Conservation (phyloP, 1,140 invertebrate genomes). For the Drosophila pachea region DNA sequence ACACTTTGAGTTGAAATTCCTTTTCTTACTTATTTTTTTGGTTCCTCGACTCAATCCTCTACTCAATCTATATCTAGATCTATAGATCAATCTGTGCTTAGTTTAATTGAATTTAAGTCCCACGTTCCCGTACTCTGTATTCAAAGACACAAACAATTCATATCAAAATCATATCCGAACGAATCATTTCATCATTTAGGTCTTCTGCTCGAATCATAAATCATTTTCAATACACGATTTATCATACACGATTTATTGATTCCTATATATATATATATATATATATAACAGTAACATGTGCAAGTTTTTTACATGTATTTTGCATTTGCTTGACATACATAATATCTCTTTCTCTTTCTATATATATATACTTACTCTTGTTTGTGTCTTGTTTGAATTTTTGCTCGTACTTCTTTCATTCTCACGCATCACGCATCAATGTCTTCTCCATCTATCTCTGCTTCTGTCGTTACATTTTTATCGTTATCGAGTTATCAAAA, state of each 20-base stretch:
- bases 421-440: conserved; percentile 8
- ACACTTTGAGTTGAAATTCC: conserved; percentile 18
- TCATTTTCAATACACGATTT: conserved; percentile 43
- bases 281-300: conserved; percentile 8
- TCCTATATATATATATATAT: conserved; percentile 22
- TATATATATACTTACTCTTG: conserved; percentile 32
- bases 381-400: conserved; percentile 44
- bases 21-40: conserved; percentile 1
- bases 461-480: conserved; percentile 45
- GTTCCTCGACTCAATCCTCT: conserved; percentile 31
- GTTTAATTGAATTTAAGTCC: conserved; percentile 20
- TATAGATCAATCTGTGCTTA: conserved; percentile 23
- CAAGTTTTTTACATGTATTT: conserved; percentile 23
- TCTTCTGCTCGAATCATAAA: conserved; percentile 4
- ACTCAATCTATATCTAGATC: conserved; percentile 47
- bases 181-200: conserved; percentile 38
- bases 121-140: background rate
- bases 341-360: conserved; percentile 19
- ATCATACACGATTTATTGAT: conserved; percentile 25
- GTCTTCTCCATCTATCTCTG: conserved; percentile 4
- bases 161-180: conserved; percentile 29
- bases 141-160: conserved; percentile 29
- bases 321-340: conserved; percentile 64
- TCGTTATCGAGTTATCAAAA: conserved; percentile 18
- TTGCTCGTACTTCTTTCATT: conserved; percentile 38